Evolutionary conservation across 1,140 invertebrate species (phyloP).

Genomic region (Pararge aegeria): DNA sequence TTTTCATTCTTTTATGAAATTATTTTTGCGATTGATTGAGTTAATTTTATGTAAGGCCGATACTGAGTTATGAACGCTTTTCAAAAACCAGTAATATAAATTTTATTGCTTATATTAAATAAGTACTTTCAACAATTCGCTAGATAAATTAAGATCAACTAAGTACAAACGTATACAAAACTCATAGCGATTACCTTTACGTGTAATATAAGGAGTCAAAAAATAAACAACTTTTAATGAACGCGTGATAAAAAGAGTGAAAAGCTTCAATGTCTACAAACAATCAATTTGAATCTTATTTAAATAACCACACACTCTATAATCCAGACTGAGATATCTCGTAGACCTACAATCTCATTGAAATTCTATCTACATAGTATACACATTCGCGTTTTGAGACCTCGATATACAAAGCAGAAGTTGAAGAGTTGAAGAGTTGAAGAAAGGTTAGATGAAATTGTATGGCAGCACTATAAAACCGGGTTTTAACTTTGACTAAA

Average conservation of each 20-base stretch:
- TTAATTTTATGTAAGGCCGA: too few species aligned
- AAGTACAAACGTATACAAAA: too few species aligned
- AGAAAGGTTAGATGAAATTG: background rate
- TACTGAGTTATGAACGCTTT: too few species aligned
- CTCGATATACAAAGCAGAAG: background rate
- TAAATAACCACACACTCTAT: background rate
- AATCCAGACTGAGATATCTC: background rate
- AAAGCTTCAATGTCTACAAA: background rate
- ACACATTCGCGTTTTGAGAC: constrained; percentile 7
- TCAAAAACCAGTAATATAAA: background rate
- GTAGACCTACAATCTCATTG: background rate
- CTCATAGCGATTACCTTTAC: too few species aligned
- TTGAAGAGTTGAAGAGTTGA: too few species aligned
- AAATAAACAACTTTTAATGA: too few species aligned
- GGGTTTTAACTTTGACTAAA: background rate
- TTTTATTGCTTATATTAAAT: too few species aligned
- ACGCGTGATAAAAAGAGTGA: background rate
- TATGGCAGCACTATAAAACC: background rate
- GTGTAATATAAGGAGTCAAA: too few species aligned
- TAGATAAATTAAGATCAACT: too few species aligned
- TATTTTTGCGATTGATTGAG: background rate
- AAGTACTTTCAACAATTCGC: too few species aligned
- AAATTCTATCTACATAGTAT: constrained; percentile 4
- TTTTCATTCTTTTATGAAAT: background rate
- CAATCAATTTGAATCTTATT: constrained; percentile 2